phyloP scores from a whole-genome alignment of 1,140 invertebrate species.

The Anoplolepis gracilipes region DNA sequence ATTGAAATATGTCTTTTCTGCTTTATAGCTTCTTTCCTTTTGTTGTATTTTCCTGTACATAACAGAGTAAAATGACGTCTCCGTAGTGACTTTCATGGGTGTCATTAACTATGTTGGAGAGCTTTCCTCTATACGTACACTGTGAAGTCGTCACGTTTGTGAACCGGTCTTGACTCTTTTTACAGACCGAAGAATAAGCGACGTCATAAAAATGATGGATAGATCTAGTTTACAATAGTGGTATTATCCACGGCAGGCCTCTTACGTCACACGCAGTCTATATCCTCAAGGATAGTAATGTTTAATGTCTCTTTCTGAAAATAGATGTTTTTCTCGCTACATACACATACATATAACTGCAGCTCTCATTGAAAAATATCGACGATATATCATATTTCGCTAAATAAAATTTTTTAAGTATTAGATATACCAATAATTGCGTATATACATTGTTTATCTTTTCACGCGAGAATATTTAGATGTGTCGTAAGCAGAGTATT shows the following conservation, averaged over 20 bases:
- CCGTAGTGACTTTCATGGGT: slow-evolving; percentile 34
- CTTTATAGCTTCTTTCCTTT: slow-evolving; percentile 13
- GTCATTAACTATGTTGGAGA: slow-evolving; percentile 48
- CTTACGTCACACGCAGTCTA: slow-evolving; percentile 36
- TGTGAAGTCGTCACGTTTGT: slow-evolving; percentile 55
- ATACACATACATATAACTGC: neutral
- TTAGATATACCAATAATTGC: neutral
- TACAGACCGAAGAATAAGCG: slow-evolving; percentile 43
- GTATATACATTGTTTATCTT: neutral
- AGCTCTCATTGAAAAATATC: neutral
- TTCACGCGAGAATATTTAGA: neutral
- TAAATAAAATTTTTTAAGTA: neutral
- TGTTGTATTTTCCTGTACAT: neutral
- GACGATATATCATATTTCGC: neutral
- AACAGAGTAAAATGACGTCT: slow-evolving; percentile 42
- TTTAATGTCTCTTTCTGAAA: slow-evolving; percentile 36
- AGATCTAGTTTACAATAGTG: slow-evolving; percentile 57
- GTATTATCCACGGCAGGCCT: slow-evolving; percentile 42
- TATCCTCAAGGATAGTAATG: slow-evolving; percentile 35
- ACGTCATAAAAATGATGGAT: slow-evolving; percentile 55
- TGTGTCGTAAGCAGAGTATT: neutral
- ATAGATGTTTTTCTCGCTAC: neutral
- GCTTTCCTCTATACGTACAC: slow-evolving; percentile 36
- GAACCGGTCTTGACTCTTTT: slow-evolving; percentile 47
- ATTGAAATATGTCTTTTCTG: slow-evolving; percentile 38